These are phyloP conservation scores for Platichthys stellatus DNA, from an alignment of 2,113 vertebrate species.

Conservation along the genomic window DNA sequence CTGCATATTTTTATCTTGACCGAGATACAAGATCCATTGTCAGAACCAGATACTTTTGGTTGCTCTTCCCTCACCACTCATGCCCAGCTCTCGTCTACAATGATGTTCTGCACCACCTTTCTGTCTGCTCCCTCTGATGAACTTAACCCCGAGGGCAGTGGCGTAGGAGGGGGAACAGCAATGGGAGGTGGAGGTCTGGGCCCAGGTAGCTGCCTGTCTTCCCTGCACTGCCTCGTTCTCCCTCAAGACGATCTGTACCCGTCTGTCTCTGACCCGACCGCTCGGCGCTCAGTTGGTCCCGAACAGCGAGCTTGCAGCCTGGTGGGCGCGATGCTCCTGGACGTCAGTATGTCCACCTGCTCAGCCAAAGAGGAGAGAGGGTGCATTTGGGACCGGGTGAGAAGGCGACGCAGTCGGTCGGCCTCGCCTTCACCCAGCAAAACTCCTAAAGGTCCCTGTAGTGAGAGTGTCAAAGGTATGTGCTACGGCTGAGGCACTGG, in stretches of 20 bases:
- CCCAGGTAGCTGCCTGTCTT: slow-evolving; percentile 80
- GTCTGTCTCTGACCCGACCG: slow-evolving; percentile 63
- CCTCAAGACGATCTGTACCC: slow-evolving; percentile 84
- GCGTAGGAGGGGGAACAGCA: slow-evolving; percentile 40
- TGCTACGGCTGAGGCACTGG: neutral
- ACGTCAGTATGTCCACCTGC: slow-evolving; percentile 73
- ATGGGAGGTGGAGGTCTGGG: slow-evolving; percentile 45
- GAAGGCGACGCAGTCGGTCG: slow-evolving; percentile 59
- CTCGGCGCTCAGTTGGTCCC: slow-evolving; percentile 64
- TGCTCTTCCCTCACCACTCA: neutral
- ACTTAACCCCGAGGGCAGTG: slow-evolving; percentile 48
- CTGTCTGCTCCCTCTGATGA: slow-evolving; percentile 81
- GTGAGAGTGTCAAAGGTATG: slow-evolving; percentile 64
- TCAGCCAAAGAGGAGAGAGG: slow-evolving; percentile 12
- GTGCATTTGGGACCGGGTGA: slow-evolving; percentile 62
- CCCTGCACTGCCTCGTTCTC: slow-evolving; percentile 85
- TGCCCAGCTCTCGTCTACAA: slow-evolving; percentile 24
- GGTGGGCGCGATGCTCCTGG: slow-evolving; percentile 80
- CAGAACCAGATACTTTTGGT: neutral
- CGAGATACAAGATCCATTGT: neutral
- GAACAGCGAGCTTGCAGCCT: slow-evolving; percentile 68
- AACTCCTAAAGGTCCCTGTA: slow-evolving; percentile 56
- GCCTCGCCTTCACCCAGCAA: slow-evolving; percentile 62
- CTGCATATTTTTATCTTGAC: neutral
- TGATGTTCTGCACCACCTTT: slow-evolving; percentile 86